Base-by-base conservation (phyloP, 2,797 vertebrate genomes). In the Austrolebias charrua region DNA sequence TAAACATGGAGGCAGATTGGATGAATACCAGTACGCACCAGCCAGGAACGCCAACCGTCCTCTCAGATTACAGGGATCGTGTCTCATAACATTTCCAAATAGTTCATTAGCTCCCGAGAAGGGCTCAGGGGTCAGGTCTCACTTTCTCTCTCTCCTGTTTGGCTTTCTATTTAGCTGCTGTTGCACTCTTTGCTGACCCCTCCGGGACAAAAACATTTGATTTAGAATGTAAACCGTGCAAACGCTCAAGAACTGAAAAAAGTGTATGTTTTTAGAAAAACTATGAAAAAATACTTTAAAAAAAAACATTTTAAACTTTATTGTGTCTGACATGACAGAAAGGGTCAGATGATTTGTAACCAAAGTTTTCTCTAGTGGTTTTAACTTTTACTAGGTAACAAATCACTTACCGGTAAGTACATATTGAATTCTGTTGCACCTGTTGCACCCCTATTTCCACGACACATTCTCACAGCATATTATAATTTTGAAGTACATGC, bases 61-160 rank as follows among this genome's bases (percentile, higher is more conserved):
- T 81, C 76, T 81, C 66, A 43, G 62, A 71, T 82, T 81, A 73
- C 79, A 64, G n/a, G 43, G 58, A 66, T 85, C 49, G 44, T 6
- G 67, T 82, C 63, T 82, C 72, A 75, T 63, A 80, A 81, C 57
- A 79, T 80, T 79, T 78, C 55, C 38, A 81, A 84, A 78, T 15
- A 55, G 19, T 42, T 53, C 47, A 18, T 61, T 31, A 69, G 38
- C 48, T 48, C 47, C n/a, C 35, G n/a, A 56, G 62, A 48, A 58
- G 56, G 53, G 65, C 60, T 74, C 76, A 83, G 62, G 78, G 68
- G 63, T 79, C 57, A 55, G 7, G 4, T 49, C 9, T 59, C 42
- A 49, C 60, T 45, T 47, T 48, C n/a, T 51, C 19, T 18, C 3
- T 20, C 55, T 53, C 31, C 68, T 42, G 18, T 28, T 49, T n/a